Base-by-base conservation (phyloP, 2,113 vertebrate species). In the Neogobius melanostomus region DNA sequence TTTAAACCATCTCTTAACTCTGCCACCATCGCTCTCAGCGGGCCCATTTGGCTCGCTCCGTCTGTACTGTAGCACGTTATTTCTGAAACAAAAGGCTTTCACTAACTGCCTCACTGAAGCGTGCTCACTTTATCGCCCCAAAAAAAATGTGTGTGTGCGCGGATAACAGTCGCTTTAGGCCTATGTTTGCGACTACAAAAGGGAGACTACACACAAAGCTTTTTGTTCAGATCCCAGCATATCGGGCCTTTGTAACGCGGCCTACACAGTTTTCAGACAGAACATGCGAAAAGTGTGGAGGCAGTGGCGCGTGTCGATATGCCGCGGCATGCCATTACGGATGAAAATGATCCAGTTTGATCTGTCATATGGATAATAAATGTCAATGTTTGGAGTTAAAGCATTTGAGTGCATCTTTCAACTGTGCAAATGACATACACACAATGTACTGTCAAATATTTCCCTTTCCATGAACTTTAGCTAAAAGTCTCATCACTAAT, bases 11-110 rank as follows among this genome's bases (percentile, higher is more conserved):
- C 76, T 50, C 64, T 75, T 64, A 36, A 54, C 71, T 76, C 80
- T 54, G 69, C 72, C 51, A 76, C 74, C 56, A 74, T 80, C 74
- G 8, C 65, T 77, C 86, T 77, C 83, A 78, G 78, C 69, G 45
- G 80, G 86, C 46, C 74, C 52, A 50, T 82, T 80, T 83, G 85
- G 81, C 88, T 63, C 70, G 51, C 66, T 53, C 51, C 59, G 59
- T 61, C 59, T 17, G 47, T 44, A 61, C 69, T 75, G 80, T 75
- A 75, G 81, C 77, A 43, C 43, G 44, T 79, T 88, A 87, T 87
- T 85, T 85, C 76, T 81, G 74, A 88, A 80, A 90, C 85, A 85
- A 85, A 89, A 84, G 79, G 74, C 72, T 74, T 82, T 82, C 66
- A 76, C 72, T 52, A 78, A 78, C 69, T 54, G 79, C 72, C 76